Conservation (phyloP, 2,797 vertebrate species). For the Onychomys arenicola region DNA sequence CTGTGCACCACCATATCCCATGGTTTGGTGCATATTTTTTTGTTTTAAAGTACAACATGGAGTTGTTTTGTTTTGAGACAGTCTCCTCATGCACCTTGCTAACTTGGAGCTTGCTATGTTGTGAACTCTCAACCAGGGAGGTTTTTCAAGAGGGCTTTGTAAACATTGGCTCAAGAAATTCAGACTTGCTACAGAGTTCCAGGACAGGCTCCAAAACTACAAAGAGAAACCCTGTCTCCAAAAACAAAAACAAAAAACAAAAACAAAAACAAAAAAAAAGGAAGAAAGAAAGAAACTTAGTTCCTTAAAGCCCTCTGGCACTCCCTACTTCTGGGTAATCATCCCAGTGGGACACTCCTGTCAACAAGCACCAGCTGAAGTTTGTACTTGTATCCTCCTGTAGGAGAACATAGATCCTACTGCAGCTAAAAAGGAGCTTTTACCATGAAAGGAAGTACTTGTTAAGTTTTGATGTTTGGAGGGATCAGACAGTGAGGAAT, state of each 20-base stretch:
- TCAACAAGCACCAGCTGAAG: not conserved
- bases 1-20: too few relatives aligned
- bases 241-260: too few relatives aligned
- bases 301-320: not conserved
- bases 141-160: not conserved
- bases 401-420: not conserved
- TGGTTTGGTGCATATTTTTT: not conserved
- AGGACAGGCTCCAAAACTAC: too few relatives aligned
- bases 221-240: too few relatives aligned
- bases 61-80: not conserved
- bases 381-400: not conserved
- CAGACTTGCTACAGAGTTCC: too few relatives aligned
- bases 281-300: too few relatives aligned
- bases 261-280: too few relatives aligned
- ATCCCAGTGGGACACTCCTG: not conserved
- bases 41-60: not conserved
- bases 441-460: not conserved
- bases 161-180: not conserved
- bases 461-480: not conserved
- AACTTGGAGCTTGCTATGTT: not conserved
- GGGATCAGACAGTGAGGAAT: not conserved
- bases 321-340: not conserved
- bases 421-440: not conserved
- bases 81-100: not conserved
- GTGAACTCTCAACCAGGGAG: not conserved